Percentiles rank a stretch among this genome's conserved stretches.
phyloP scores from a whole-genome alignment of 1,140 invertebrate species.

The Magallana gigas region DNA sequence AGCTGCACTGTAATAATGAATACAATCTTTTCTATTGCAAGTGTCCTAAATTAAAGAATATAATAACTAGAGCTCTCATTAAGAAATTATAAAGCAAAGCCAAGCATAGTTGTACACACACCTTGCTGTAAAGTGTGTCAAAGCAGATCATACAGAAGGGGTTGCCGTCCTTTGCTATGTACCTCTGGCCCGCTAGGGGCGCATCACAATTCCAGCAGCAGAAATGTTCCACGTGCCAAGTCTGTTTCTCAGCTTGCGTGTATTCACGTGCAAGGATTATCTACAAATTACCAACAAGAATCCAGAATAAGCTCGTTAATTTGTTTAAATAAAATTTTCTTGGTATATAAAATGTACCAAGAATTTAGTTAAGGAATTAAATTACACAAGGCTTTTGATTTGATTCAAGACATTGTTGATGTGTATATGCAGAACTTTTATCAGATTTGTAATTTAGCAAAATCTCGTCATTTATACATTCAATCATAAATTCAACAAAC shows the following conservation, averaged over 20 bases:
- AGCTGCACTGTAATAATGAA: too few relatives aligned
- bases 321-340: not conserved
- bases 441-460: too few relatives aligned
- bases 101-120: slow-evolving; percentile 55
- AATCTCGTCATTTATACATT: too few relatives aligned
- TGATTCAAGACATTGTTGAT: too few relatives aligned
- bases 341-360: not conserved
- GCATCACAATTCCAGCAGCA: slow-evolving; percentile 95
- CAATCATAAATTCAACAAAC: too few relatives aligned
- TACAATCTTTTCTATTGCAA: too few relatives aligned
- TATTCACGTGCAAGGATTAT: slow-evolving; percentile 98
- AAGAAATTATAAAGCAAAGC: too few relatives aligned
- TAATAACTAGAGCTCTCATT: too few relatives aligned
- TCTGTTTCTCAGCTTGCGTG: slow-evolving; percentile 97
- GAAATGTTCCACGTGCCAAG: slow-evolving; percentile 99
- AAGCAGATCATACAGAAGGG: slow-evolving; percentile 97
- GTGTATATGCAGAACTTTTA: too few relatives aligned
- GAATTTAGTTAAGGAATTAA: not conserved
- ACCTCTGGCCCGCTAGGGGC: slow-evolving; percentile 95
- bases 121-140: slow-evolving; percentile 94
- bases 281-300: slow-evolving; percentile 79
- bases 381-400: not conserved
- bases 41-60: too few relatives aligned
- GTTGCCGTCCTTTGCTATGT: slow-evolving; percentile 95
- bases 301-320: not conserved